Evolutionary conservation across 2,888 invertebrate species (phyloP).

Genomic region (Tenthredo amoena): DNA sequence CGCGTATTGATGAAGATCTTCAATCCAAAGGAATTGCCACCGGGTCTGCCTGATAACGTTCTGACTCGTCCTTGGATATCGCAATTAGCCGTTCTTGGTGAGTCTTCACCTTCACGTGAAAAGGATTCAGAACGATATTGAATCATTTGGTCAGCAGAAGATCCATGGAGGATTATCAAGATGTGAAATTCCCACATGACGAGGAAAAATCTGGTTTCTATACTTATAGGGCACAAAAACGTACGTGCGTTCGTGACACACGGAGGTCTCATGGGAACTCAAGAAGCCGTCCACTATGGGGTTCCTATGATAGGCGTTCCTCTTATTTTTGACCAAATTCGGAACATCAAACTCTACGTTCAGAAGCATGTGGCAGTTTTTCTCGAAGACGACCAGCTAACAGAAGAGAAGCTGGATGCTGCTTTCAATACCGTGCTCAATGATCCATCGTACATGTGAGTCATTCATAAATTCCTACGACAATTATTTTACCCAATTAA

Average conservation of each 20-base stretch:
- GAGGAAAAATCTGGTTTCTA: too few relatives aligned
- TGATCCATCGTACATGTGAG: slow-evolving; percentile 63
- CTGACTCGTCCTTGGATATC: slow-evolving; percentile 65
- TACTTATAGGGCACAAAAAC: slow-evolving; percentile 69
- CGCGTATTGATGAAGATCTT: slow-evolving; percentile 66
- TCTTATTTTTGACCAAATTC: slow-evolving; percentile 63
- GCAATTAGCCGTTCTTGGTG: slow-evolving; percentile 67
- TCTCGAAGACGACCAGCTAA: slow-evolving; percentile 61
- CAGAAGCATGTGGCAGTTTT: slow-evolving; percentile 63
- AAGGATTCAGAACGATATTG: not conserved
- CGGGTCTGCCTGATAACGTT: slow-evolving; percentile 66
- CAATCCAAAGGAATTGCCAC: slow-evolving; percentile 58
- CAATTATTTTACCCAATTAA: not conserved
- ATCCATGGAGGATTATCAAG: not conserved
- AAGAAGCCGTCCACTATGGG: slow-evolving; percentile 64
- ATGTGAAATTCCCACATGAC: not conserved
- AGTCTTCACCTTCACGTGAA: slow-evolving; percentile 14
- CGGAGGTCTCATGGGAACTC: slow-evolving; percentile 65
- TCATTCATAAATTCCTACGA: not conserved
- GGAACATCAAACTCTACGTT: slow-evolving; percentile 65
- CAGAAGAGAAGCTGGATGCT: slow-evolving; percentile 59
- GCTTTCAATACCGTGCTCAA: slow-evolving; percentile 65
- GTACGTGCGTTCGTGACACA: slow-evolving; percentile 71
- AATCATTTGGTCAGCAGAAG: not conserved
- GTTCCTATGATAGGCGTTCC: slow-evolving; percentile 68